phyloP scores from a whole-genome alignment of 2,113 vertebrate species.

The crab-eating macaque (Macaca fascicularis) region DNA sequence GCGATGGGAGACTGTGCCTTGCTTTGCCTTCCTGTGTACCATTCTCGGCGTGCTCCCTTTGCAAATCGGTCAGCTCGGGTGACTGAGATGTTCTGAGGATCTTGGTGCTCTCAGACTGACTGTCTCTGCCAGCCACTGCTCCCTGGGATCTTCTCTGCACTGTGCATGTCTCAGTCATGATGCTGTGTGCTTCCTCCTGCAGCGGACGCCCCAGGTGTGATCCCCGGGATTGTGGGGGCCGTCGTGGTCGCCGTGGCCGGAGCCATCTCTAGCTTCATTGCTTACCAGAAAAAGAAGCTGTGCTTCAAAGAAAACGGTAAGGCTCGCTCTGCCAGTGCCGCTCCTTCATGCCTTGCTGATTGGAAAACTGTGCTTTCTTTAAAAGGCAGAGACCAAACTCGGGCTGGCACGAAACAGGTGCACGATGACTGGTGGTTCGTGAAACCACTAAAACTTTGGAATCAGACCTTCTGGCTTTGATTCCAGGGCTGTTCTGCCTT shows the following conservation, averaged over 20 bases:
- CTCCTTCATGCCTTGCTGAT: rapidly evolving
- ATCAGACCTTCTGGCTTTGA: rapidly evolving
- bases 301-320: constrained; percentile 91
- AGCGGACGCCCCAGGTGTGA: constrained; percentile 72
- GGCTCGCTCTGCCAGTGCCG: rapidly evolving
- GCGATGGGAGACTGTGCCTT: neutral
- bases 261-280: constrained; percentile 92
- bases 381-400: neutral
- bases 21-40: neutral
- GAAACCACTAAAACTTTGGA: rapidly evolving
- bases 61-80: neutral
- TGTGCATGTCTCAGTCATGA: rapidly evolving
- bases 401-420: rapidly evolving
- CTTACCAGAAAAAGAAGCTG: constrained; percentile 97
- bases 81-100: neutral
- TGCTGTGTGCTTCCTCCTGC: neutral
- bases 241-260: constrained; percentile 89
- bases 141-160: rapidly evolving
- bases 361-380: neutral
- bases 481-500: rapidly evolving
- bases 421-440: neutral
- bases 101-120: neutral
- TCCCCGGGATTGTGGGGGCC: constrained; percentile 91
- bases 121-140: too few species aligned
- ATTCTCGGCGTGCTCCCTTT: neutral